phyloP scores from a whole-genome alignment of 2,888 invertebrate genomes.

The Mycalesis mineus region DNA sequence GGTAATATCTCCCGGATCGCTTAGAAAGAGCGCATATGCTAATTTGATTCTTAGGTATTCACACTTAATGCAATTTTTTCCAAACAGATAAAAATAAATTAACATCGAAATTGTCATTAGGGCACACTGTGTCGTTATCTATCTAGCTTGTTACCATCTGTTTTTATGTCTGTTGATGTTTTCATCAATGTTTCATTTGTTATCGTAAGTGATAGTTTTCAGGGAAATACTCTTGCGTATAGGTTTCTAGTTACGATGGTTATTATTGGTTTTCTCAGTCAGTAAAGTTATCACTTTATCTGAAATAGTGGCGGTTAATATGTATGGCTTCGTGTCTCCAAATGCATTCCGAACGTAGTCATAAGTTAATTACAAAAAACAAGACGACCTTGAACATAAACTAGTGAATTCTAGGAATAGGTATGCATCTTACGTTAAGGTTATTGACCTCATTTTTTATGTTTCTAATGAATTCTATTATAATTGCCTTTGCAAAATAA shows the following conservation, averaged over 20 bases:
- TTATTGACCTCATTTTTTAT: too few species aligned
- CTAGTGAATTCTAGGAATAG: too few species aligned
- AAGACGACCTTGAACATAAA: too few species aligned
- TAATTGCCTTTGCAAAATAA: too few species aligned
- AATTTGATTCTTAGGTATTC: not conserved
- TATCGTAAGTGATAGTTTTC: not conserved
- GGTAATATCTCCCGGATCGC: constrained; percentile 61
- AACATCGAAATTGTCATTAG: not conserved
- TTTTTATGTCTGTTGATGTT: not conserved
- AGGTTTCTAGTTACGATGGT: not conserved
- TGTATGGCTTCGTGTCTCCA: too few species aligned
- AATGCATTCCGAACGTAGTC: too few species aligned
- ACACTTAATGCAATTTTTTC: not conserved
- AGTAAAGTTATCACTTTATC: not conserved
- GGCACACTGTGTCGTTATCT: not conserved
- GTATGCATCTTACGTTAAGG: too few species aligned
- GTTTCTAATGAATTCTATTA: too few species aligned
- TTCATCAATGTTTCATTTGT: not conserved
- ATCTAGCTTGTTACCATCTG: not conserved
- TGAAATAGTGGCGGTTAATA: too few species aligned
- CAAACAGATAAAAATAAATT: not conserved
- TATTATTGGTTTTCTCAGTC: not conserved
- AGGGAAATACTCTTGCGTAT: not conserved
- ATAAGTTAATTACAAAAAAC: too few species aligned
- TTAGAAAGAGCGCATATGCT: constrained; percentile 31